Percentiles rank a stretch among this genome's conserved stretches.
Evolutionary conservation across 2,888 invertebrate species (phyloP).

Genomic region (Alviniconcha strummeri): DNA sequence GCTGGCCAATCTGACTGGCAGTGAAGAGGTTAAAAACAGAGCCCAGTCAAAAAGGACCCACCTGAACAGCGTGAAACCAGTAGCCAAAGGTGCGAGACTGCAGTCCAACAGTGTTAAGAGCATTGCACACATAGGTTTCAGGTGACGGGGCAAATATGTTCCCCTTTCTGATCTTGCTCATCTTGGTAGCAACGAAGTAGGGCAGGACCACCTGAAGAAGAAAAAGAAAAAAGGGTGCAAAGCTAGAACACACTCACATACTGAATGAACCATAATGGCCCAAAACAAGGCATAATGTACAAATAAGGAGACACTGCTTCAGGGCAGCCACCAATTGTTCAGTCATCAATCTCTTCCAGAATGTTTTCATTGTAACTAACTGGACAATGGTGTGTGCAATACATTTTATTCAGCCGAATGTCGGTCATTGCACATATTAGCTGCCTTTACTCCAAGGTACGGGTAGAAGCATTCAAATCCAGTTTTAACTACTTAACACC

Average conservation of each 20-base stretch:
- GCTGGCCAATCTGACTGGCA: too few relatives aligned
- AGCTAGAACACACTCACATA: background rate
- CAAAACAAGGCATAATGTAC: too few relatives aligned
- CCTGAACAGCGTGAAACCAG: slow-evolving; percentile 70
- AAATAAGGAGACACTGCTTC: too few relatives aligned
- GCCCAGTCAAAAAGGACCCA: slow-evolving; percentile 26
- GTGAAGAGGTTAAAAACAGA: background rate
- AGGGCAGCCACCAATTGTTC: background rate
- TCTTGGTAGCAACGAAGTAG: slow-evolving; percentile 91
- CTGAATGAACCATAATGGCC: too few relatives aligned
- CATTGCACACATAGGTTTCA: slow-evolving; percentile 63
- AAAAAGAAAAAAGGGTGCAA: background rate
- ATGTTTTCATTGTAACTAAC: too few relatives aligned
- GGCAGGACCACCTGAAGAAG: slow-evolving; percentile 85
- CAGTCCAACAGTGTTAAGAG: slow-evolving; percentile 69
- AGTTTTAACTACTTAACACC: too few relatives aligned
- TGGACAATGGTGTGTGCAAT: too few relatives aligned
- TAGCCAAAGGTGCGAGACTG: slow-evolving; percentile 69
- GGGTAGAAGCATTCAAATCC: too few relatives aligned
- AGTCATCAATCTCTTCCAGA: too few relatives aligned
- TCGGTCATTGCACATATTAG: too few relatives aligned
- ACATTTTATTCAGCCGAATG: too few relatives aligned
- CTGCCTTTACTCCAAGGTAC: too few relatives aligned
- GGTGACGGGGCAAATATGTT: slow-evolving; percentile 69
- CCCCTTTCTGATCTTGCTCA: slow-evolving; percentile 67